These are phyloP conservation scores for Alethe castanea DNA, from an alignment of 2,113 vertebrate genomes.

Conservation along the genomic window DNA sequence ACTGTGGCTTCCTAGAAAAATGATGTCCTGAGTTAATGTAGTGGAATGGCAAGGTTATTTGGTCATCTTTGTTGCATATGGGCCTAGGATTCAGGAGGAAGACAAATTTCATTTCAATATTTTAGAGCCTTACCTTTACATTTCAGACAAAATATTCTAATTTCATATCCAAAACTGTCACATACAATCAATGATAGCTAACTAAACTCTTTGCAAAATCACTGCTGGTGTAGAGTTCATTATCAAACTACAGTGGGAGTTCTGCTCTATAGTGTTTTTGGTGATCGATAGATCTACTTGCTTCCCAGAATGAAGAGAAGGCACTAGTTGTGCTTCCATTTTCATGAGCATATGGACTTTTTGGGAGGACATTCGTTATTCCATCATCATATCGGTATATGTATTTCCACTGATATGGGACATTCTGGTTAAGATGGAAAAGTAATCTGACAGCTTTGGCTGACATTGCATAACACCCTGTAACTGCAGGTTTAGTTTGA, in stretches of 20 bases:
- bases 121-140: background rate
- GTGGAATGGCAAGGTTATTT: background rate
- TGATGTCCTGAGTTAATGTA: rapidly evolving
- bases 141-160: background rate
- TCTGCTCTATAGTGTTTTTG: background rate
- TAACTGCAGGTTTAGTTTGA: background rate
- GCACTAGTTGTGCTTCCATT: background rate
- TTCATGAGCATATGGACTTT: background rate
- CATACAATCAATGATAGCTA: background rate
- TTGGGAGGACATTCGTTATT: background rate
- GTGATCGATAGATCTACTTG: background rate
- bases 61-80: background rate
- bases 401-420: background rate
- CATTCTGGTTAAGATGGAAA: background rate
- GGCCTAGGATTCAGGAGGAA: background rate
- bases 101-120: background rate
- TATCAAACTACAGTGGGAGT: background rate
- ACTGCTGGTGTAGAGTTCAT: background rate
- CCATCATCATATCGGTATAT: background rate
- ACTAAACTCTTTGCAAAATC: background rate
- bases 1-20: background rate
- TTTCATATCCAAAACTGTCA: background rate
- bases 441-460: background rate
- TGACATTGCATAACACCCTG: background rate
- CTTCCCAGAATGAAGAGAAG: background rate